These are phyloP conservation scores for Hirtodrosophila cameraria DNA, from an alignment of 2,888 invertebrate genomes.

Conservation along the genomic window DNA sequence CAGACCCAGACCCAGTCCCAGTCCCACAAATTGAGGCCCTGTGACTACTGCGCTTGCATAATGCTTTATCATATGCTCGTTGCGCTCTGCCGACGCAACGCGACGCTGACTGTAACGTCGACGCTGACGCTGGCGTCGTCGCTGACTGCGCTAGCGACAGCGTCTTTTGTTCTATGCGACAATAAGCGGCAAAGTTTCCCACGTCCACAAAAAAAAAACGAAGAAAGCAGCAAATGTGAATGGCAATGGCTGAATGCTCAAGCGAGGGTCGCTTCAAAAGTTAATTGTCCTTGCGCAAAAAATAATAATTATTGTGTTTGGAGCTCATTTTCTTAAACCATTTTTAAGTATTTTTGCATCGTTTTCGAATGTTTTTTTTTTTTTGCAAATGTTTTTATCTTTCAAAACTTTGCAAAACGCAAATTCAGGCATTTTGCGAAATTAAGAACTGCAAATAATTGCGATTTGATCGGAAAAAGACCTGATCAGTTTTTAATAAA, in stretches of 20 bases:
- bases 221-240: slow-evolving; percentile 32
- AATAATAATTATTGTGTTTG: too few relatives aligned
- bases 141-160: slow-evolving; percentile 8
- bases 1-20: slow-evolving; percentile 17
- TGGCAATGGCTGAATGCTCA: slow-evolving; percentile 16
- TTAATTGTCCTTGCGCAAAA: neutral
- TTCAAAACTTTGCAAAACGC: too few relatives aligned
- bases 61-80: slow-evolving; percentile 38
- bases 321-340: too few relatives aligned
- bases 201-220: slow-evolving; percentile 50
- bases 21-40: slow-evolving; percentile 24
- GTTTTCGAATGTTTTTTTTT: too few relatives aligned
- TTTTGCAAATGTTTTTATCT: neutral
- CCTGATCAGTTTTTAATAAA: too few relatives aligned
- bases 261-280: slow-evolving; percentile 31
- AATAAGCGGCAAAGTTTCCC: slow-evolving; percentile 60
- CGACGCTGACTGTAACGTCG: too few relatives aligned
- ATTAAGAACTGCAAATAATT: too few relatives aligned
- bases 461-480: neutral
- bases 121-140: slow-evolving; percentile 7
- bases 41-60: slow-evolving; percentile 46
- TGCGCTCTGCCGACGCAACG: slow-evolving; percentile 15
- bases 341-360: too few relatives aligned
- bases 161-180: slow-evolving; percentile 67
- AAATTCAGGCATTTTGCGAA: too few relatives aligned